Percentiles rank a stretch among this genome's conserved stretches.
Evolutionary conservation across 2,888 invertebrate genomes (phyloP).

Genomic region (Lasioglossum lativentre): DNA sequence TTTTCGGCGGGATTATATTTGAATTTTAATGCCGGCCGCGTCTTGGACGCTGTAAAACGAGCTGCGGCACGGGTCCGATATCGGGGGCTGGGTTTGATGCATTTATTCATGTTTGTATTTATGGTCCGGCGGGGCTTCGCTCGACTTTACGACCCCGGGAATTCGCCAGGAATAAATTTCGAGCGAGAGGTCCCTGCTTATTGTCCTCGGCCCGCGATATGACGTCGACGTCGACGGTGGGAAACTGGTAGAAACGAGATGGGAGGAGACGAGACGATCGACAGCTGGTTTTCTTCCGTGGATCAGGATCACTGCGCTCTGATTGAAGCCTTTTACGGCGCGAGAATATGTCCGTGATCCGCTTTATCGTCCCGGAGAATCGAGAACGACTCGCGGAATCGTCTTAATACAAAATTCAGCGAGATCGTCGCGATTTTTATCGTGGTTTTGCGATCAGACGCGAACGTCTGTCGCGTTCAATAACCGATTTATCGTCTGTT

Average conservation of each 20-base stretch:
- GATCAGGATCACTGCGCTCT: slow-evolving; percentile 12
- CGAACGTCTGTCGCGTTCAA: not conserved
- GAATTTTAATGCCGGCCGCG: slow-evolving; percentile 76
- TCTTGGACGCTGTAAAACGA: slow-evolving; percentile 35
- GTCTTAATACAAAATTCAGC: not conserved
- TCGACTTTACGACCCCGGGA: slow-evolving; percentile 64
- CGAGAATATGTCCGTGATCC: slow-evolving; percentile 7
- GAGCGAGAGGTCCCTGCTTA: slow-evolving; percentile 17
- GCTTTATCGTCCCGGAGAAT: not conserved
- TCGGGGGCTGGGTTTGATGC: slow-evolving; percentile 71
- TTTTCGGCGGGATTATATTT: slow-evolving; percentile 75
- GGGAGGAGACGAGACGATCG: slow-evolving; percentile 1
- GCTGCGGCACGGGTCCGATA: slow-evolving; percentile 27
- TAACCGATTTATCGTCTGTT: not conserved
- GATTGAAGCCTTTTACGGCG: slow-evolving; percentile 49
- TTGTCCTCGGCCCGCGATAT: slow-evolving; percentile 37
- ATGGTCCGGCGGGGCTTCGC: slow-evolving; percentile 62
- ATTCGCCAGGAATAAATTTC: slow-evolving; percentile 68
- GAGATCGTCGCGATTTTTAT: not conserved
- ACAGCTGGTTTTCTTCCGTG: slow-evolving; percentile 22
- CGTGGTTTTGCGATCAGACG: not conserved
- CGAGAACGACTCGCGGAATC: not conserved
- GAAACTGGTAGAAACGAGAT: not conserved
- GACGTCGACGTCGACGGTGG: not conserved
- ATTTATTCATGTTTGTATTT: slow-evolving; percentile 81